phyloP scores from a whole-genome alignment of 2,113 vertebrate genomes.

The Grus americana region DNA sequence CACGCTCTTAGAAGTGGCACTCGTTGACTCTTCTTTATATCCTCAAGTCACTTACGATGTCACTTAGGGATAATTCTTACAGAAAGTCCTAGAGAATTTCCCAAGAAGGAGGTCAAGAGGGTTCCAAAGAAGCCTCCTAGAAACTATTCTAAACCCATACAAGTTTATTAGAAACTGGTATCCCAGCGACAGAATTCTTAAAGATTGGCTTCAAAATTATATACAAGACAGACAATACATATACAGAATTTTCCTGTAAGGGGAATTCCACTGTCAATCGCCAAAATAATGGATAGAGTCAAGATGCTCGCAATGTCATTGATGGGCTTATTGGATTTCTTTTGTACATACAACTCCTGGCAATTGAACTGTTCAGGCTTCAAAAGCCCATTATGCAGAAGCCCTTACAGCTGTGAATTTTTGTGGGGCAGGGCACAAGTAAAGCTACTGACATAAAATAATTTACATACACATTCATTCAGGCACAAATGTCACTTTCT shows the following conservation, averaged over 20 bases:
- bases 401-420: background rate
- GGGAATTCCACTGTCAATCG: background rate
- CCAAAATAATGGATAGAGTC: background rate
- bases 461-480: background rate
- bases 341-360: background rate
- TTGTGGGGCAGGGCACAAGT: background rate
- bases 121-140: background rate
- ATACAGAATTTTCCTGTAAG: background rate
- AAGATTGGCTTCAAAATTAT: background rate
- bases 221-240: background rate
- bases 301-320: background rate
- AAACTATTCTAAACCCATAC: background rate
- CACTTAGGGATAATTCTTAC: background rate
- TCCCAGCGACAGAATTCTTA: background rate
- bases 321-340: background rate
- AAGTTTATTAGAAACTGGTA: background rate
- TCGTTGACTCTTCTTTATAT: background rate
- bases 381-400: slow-evolving; percentile 15
- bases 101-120: background rate
- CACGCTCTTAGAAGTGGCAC: background rate
- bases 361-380: background rate
- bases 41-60: background rate
- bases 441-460: background rate
- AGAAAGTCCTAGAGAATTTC: background rate
- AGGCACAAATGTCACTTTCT: slow-evolving; percentile 38